phyloP scores from a whole-genome alignment of 2,113 vertebrate genomes.

The Dasyornis broadbenti region DNA sequence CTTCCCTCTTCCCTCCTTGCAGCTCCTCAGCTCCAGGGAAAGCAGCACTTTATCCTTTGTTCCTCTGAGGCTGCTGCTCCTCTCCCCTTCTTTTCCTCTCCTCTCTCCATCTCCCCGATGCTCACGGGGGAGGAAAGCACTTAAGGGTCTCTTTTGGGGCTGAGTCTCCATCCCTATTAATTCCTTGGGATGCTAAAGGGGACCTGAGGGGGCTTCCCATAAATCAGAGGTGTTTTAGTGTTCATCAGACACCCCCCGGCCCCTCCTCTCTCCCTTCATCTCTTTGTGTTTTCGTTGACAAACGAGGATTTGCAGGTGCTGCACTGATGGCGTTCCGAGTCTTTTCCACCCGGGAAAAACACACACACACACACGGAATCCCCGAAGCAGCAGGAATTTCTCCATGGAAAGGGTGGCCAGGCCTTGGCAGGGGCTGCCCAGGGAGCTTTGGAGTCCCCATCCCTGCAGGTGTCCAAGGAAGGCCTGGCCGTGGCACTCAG shows the following conservation, averaged over 20 bases:
- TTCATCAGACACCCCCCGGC: slow-evolving; percentile 23
- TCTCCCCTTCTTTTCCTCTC: slow-evolving; percentile 18
- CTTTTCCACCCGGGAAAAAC: neutral
- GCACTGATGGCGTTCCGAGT: neutral
- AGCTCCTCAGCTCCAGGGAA: neutral
- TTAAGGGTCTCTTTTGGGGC: slow-evolving; percentile 64
- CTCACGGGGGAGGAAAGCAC: slow-evolving; percentile 69
- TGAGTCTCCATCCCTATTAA: slow-evolving; percentile 2
- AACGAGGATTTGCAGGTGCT: neutral
- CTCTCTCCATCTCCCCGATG: slow-evolving; percentile 20
- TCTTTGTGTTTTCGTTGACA: neutral
- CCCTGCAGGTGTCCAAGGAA: neutral
- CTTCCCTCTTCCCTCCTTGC: neutral
- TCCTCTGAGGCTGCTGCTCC: slow-evolving; percentile 42
- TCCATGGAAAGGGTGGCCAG: accelerated
- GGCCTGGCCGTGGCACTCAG: neutral
- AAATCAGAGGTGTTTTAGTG: slow-evolving; percentile 31
- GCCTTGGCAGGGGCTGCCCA: accelerated
- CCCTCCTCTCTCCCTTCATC: neutral
- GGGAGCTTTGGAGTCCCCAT: neutral
- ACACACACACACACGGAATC: neutral
- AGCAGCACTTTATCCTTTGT: neutral
- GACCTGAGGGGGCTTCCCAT: slow-evolving; percentile 30
- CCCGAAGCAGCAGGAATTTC: neutral
- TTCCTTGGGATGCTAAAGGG: neutral